Percentiles rank a stretch among this genome's conserved stretches.
Evolutionary conservation across 2,888 invertebrate genomes (phyloP).

Genomic region (Fragum fragum): DNA sequence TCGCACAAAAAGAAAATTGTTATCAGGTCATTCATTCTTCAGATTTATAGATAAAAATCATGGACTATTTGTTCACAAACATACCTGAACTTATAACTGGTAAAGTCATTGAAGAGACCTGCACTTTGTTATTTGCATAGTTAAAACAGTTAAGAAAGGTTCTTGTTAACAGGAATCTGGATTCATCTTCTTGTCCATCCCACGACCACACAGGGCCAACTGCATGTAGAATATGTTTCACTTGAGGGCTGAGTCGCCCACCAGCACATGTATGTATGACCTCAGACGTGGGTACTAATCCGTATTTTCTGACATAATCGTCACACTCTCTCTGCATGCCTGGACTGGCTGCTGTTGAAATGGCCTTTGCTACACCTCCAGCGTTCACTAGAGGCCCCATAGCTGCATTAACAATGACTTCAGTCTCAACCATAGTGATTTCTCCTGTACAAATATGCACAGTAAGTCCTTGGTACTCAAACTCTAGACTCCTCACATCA

Average conservation of each 20-base stretch:
- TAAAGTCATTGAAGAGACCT: constrained; percentile 61
- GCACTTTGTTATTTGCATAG: constrained; percentile 63
- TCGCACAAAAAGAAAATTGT: no score
- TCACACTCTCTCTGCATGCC: constrained; percentile 69
- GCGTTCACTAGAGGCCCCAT: constrained; percentile 63
- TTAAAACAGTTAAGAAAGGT: constrained; percentile 68
- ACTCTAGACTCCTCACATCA: constrained; percentile 51
- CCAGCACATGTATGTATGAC: constrained; percentile 75
- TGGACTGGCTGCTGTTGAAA: constrained; percentile 65
- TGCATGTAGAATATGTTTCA: constrained; percentile 73
- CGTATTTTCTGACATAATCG: constrained; percentile 59
- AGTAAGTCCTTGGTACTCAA: constrained; percentile 51
- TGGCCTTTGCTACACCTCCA: constrained; percentile 71
- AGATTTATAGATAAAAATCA: no score
- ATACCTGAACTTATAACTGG: constrained; percentile 74
- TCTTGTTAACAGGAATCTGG: constrained; percentile 59
- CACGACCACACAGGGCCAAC: constrained; percentile 73
- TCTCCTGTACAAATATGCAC: constrained; percentile 64
- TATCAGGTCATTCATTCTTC: no score
- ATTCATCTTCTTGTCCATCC: constrained; percentile 35
- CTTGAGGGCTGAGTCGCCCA: constrained; percentile 63
- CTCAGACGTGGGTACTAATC: constrained; percentile 53
- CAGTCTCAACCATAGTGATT: constrained; percentile 68
- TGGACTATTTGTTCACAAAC: no score
- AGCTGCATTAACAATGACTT: constrained; percentile 74